Evolutionary conservation across 2,888 invertebrate species (phyloP), one percentile per base, ranked within the genome.

Genomic region (Hirtodrosophila confusa): DNA sequence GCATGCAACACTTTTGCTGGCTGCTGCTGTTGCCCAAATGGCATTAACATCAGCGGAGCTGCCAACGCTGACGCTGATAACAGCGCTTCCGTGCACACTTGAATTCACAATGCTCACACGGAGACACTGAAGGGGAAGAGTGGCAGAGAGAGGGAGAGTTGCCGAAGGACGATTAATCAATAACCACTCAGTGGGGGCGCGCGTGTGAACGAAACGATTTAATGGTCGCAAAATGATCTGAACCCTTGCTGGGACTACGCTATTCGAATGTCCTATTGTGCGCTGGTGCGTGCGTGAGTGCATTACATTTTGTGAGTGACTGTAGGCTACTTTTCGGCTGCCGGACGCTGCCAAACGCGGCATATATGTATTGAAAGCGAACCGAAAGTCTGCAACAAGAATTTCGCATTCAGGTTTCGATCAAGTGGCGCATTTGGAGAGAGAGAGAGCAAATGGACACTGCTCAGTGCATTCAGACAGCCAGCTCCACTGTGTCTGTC

Each of bases 61-160:
- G 33, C 27, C 27, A 27, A 43, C 43, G 29, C 10, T 29, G 29
- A 43, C 27, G 49, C 40, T 12, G 63, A 58, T 78, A 83, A 75
- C 84, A 64, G 80, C 68, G 72, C 77, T 78, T 78, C 77, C 84
- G 78, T 69, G 71, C 80, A 79, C 76, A 78, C 77, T 83, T 57
- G 37, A 83, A 35, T 83, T 48, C 78, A 79, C 78, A 83, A 36
- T 49, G 40, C 24, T 37, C 57, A 53, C 29, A 56, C 10, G 36
- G 17, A 31, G 9, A 33, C 10, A 24, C 17, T n/a, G 12, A 17
- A 1, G 9, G 10, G 10, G 10, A 3, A 0, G 2, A n/a, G 41
- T 11, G n/a, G 0, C 4, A 39, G 1, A 4, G 17, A 47, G 44
- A 27, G 9, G 10, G 37, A 31, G 40, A 17, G 49, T 36, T 44